phyloP scores from a whole-genome alignment of 2,888 invertebrate genomes.

The Drosophila barbarae region DNA sequence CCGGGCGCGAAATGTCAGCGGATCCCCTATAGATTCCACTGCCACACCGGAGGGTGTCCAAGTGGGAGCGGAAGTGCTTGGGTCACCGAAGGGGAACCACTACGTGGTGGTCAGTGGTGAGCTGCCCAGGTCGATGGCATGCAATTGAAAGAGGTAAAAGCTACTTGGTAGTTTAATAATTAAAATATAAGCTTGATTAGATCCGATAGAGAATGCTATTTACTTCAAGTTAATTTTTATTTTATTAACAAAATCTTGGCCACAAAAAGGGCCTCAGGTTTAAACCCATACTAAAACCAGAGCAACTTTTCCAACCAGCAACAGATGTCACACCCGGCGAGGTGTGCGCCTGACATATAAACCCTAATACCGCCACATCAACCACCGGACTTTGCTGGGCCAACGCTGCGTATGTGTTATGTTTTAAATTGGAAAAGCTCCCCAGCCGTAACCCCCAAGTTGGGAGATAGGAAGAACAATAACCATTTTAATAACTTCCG shows the following conservation, averaged over 20 bases:
- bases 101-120: constrained; percentile 29
- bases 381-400: constrained; percentile 6
- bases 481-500: constrained; percentile 72
- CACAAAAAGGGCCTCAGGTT: constrained; percentile 1
- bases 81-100: constrained; percentile 22
- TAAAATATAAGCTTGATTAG: background rate
- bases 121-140: background rate
- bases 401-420: constrained; percentile 62
- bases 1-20: constrained; percentile 64
- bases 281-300: constrained; percentile 25
- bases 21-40: constrained; percentile 64
- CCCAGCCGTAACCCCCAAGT: constrained; percentile 36
- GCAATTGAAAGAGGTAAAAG: background rate
- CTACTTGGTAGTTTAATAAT: background rate
- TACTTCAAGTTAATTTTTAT: background rate
- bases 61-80: constrained; percentile 37
- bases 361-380: constrained; percentile 57
- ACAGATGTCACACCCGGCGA: constrained; percentile 56
- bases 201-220: background rate
- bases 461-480: constrained; percentile 35
- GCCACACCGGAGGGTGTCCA: constrained; percentile 9
- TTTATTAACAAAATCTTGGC: background rate
- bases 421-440: constrained; percentile 22
- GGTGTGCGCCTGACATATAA: constrained; percentile 59
- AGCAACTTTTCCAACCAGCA: constrained; percentile 38